phyloP scores from a whole-genome alignment of 2,888 invertebrate species.

The Dendrolimus pini region DNA sequence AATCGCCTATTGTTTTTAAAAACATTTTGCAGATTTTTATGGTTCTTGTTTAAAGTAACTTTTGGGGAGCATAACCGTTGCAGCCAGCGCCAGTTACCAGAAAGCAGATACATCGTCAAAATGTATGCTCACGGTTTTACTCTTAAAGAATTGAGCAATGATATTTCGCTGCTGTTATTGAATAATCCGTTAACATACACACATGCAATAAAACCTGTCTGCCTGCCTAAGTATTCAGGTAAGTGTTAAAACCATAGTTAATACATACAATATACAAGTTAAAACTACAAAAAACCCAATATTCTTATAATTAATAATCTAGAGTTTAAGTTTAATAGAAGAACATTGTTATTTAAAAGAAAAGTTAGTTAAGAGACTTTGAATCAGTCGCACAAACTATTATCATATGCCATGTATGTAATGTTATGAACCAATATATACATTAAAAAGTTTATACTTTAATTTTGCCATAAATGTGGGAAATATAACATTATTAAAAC shows the following conservation, averaged over 20 bases:
- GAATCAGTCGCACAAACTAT: too few relatives aligned
- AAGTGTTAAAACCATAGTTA: slow-evolving; percentile 16
- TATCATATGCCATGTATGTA: too few relatives aligned
- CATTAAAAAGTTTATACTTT: too few relatives aligned
- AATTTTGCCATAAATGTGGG: too few relatives aligned
- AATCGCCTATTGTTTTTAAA: not conserved
- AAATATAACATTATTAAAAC: too few relatives aligned
- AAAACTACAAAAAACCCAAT: too few relatives aligned
- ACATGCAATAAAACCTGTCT: slow-evolving; percentile 87
- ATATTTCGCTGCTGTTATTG: slow-evolving; percentile 86
- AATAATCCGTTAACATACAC: slow-evolving; percentile 86
- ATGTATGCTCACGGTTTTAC: slow-evolving; percentile 87
- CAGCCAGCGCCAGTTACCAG: slow-evolving; percentile 78
- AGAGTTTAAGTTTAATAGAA: too few relatives aligned
- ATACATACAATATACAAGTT: too few relatives aligned
- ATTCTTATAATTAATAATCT: too few relatives aligned
- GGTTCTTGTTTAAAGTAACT: slow-evolving; percentile 92
- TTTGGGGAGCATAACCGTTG: slow-evolving; percentile 93
- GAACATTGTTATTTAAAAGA: too few relatives aligned
- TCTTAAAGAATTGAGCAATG: slow-evolving; percentile 88
- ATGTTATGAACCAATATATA: too few relatives aligned
- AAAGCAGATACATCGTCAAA: slow-evolving; percentile 83
- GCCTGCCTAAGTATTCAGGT: slow-evolving; percentile 81
- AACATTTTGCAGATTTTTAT: slow-evolving; percentile 82
- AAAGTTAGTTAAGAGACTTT: too few relatives aligned